A percentile compares a stretch with the other conserved stretches of the same genome.
Conservation (phyloP, 1,140 invertebrate genomes). For the Drosophila varians region DNA sequence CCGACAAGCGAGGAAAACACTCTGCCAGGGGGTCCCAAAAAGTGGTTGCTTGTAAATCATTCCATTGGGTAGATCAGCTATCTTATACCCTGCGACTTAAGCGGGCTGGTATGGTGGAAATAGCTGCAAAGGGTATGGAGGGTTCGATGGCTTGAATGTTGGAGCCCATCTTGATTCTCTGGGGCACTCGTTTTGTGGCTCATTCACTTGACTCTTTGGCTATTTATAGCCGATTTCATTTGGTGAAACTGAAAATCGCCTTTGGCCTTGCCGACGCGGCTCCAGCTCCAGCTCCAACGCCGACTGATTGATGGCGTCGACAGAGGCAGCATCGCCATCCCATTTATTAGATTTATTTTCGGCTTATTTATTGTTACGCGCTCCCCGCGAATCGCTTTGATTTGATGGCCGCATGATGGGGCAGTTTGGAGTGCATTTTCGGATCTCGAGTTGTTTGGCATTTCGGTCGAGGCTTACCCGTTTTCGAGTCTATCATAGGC, state of each 20-base stretch:
- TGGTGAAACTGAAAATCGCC: conserved; percentile 75
- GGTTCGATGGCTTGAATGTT: background rate
- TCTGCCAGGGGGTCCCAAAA: conserved; percentile 32
- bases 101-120: background rate
- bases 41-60: background rate
- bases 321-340: conserved; percentile 37
- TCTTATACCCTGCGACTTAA: background rate
- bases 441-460: conserved; percentile 47
- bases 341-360: conserved; percentile 78
- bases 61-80: background rate
- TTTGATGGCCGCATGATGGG: conserved; percentile 58
- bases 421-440: conserved; percentile 75
- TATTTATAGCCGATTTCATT: conserved; percentile 71
- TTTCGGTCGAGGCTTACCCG: conserved; percentile 13
- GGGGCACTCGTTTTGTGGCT: conserved; percentile 44
- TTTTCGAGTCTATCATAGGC: conserved; percentile 58
- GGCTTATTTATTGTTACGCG: conserved; percentile 64
- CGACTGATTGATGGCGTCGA: conserved; percentile 75
- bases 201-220: conserved; percentile 71
- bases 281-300: conserved; percentile 4
- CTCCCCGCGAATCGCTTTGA: conserved; percentile 56
- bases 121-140: conserved; percentile 5
- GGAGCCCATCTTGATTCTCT: conserved; percentile 13
- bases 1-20: conserved; percentile 31
- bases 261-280: conserved; percentile 59